These are phyloP conservation scores for Nerophis lumbriciformis DNA, from an alignment of 2,113 vertebrate species.

Conservation along the genomic window DNA sequence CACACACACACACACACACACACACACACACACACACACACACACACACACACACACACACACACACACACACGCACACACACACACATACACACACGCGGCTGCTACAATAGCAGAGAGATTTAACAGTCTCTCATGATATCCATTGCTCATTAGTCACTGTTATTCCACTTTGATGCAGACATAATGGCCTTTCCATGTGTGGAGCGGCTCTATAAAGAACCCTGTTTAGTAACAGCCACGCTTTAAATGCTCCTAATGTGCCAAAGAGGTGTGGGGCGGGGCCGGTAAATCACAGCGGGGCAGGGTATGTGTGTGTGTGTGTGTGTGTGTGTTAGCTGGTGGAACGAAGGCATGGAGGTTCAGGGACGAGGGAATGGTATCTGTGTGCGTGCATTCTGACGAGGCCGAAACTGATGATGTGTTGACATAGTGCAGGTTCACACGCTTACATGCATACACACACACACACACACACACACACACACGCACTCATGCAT, in stretches of 20 bases:
- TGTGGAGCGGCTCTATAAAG: conserved; percentile 59
- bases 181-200: conserved; percentile 66
- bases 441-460: conserved; percentile 32
- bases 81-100: too few species aligned
- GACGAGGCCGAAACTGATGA: conserved; percentile 52
- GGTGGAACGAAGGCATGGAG: conserved; percentile 31
- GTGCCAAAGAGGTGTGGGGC: conserved; percentile 57
- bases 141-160: conserved; percentile 70
- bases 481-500: not conserved
- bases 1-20: too few species aligned
- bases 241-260: conserved; percentile 69
- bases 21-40: too few species aligned
- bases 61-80: too few species aligned
- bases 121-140: conserved; percentile 56
- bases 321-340: not conserved
- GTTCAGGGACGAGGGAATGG: conserved; percentile 40
- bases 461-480: conserved; percentile 17
- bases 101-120: conserved; percentile 11
- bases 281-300: conserved; percentile 60
- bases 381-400: conserved; percentile 57
- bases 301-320: not conserved
- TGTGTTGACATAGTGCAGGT: conserved; percentile 53
- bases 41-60: too few species aligned
- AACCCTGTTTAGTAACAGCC: conserved; percentile 66
- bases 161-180: conserved; percentile 65